Evolutionary conservation across 2,113 vertebrate species (phyloP), one percentile per base, ranked within the genome.

Genomic region (Percina caprodes): DNA sequence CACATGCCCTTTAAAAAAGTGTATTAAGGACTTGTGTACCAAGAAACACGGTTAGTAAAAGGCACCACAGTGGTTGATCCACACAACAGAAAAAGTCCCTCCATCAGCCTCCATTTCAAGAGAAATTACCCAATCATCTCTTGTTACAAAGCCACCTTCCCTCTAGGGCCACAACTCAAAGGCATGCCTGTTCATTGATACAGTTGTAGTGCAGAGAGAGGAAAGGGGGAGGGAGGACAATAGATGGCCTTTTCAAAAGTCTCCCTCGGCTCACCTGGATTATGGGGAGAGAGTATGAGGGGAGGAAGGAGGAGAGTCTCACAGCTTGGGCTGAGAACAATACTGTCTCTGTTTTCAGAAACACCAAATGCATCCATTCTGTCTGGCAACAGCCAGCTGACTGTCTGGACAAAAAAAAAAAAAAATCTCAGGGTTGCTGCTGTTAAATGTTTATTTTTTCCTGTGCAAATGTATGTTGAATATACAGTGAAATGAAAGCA

Each of bases 231-330:
- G 46, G 39, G 49, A 46, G 85, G 76, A 92, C 89, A 93, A 93
- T 87, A 82, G 77, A 84, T 46, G 56, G 79, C 84, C 89, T 90
- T 93, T 87, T 91, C 85, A 85, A 39, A 45, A 63, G 69, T 70
- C 74, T 83, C 86, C 58, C 82, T 75, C 42, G 3, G 73, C 72
- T 92, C 86, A 92, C 90, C 91, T 94, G 89, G 77, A 90, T 91
- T 83, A 58, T 42, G 33, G 78, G 79, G 42, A 52, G 51, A 33
- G 24, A 30, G 76, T 56, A 46, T 52, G 54, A 15, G 69, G 66
- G 75, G 26, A 46, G 45, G 33, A 54, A 67, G 82, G 46, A 65
- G 74, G 62, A 55, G 65, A 66, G 76, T 92, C 80, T 80, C 60
- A 13, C 19, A 82, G 60, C 79, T 77, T 7, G 18, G 54, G 65